phyloP scores from a whole-genome alignment of 2,797 vertebrate species.

The Melopsittacus undulatus region DNA sequence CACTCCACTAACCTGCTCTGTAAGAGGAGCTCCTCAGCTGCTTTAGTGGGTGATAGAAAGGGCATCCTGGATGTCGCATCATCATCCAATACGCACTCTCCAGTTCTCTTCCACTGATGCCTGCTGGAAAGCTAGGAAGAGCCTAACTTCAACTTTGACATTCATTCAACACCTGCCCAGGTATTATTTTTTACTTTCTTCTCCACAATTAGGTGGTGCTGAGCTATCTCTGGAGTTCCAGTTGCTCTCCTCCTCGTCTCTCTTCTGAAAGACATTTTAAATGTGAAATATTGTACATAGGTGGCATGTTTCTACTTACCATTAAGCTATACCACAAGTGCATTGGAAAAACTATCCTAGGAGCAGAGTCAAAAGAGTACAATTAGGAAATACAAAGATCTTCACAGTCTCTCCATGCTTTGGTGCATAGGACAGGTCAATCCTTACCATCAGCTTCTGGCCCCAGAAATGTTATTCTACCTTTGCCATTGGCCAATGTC shows the following conservation, averaged over 20 bases:
- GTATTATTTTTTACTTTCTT: not conserved
- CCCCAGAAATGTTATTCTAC: not conserved
- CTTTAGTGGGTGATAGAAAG: conserved; percentile 56
- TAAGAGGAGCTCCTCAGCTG: conserved; percentile 75
- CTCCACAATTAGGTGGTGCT: not conserved
- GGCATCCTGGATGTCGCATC: conserved; percentile 16
- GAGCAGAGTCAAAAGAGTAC: not conserved
- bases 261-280: not conserved
- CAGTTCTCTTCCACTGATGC: not conserved
- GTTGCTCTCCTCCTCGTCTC: not conserved
- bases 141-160: not conserved
- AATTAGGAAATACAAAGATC: not conserved
- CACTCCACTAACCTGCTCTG: conserved; percentile 53
- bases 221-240: not conserved
- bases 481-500: not conserved
- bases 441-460: not conserved
- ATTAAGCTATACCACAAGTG: not conserved
- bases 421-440: not conserved
- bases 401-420: not conserved
- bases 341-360: not conserved
- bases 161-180: not conserved
- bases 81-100: not conserved
- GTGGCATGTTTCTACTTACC: not conserved
- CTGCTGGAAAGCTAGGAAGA: conserved; percentile 15
- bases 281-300: not conserved